Evolutionary conservation across 2,797 vertebrate genomes (phyloP).

Genomic region (Poeciliopsis infans): DNA sequence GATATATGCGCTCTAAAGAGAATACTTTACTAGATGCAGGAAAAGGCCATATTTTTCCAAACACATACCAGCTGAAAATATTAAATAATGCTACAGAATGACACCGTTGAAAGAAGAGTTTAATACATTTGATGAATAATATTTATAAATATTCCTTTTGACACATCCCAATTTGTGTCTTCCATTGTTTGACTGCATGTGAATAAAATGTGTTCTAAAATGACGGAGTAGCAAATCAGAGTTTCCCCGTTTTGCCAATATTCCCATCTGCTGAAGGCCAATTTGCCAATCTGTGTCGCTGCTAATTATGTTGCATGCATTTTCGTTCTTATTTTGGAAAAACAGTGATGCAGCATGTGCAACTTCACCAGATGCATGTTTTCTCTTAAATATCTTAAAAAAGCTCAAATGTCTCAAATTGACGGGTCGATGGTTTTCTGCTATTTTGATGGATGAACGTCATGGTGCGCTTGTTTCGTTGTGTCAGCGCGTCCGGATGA

Average conservation of each 20-base stretch:
- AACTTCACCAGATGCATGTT: slow-evolving; percentile 12
- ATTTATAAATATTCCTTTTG: not conserved
- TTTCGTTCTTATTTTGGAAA: slow-evolving; percentile 2
- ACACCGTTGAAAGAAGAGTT: not conserved
- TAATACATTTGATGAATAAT: not conserved
- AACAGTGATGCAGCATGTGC: slow-evolving; percentile 9
- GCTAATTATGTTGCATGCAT: slow-evolving; percentile 2
- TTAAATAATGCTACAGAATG: not conserved
- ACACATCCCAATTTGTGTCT: not conserved
- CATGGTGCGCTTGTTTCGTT: slow-evolving; percentile 60
- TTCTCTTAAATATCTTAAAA: slow-evolving; percentile 10
- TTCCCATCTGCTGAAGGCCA: slow-evolving; percentile 12
- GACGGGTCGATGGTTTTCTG: slow-evolving; percentile 10
- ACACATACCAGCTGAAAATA: not conserved
- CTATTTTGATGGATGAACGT: not conserved
- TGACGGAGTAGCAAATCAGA: not conserved
- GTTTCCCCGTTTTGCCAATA: not conserved
- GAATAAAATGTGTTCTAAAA: slow-evolving; percentile 6
- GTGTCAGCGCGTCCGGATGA: slow-evolving; percentile 34
- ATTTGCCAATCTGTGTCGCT: slow-evolving; percentile 4
- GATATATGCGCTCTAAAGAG: slow-evolving; percentile 17
- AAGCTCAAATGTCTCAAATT: slow-evolving; percentile 25
- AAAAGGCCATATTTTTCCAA: not conserved
- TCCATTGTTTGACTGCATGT: not conserved
- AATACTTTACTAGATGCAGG: slow-evolving; percentile 5